These are phyloP conservation scores for Pangasius macronema DNA, from an alignment of 2,797 vertebrate genomes.

Conservation along the genomic window DNA sequence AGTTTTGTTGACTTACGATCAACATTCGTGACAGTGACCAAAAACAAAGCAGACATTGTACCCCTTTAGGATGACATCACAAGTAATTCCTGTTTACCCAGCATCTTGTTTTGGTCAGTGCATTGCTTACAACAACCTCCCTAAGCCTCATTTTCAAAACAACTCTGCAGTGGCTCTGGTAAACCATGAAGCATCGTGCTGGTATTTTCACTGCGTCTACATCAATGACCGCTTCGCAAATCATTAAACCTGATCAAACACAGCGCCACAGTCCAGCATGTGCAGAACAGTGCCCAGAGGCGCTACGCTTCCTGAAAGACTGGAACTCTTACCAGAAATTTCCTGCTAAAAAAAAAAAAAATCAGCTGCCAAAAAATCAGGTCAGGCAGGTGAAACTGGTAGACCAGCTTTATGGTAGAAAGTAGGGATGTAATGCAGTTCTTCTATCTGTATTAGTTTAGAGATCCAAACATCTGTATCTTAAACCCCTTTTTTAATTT, in stretches of 20 bases:
- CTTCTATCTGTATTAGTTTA: not conserved
- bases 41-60: not conserved
- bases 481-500: not conserved
- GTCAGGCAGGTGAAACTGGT: not conserved
- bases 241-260: slow-evolving; percentile 23
- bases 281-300: slow-evolving; percentile 13
- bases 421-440: not conserved
- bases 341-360: not conserved
- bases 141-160: not conserved
- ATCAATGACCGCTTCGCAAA: not conserved
- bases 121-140: not conserved
- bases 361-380: not conserved
- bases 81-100: slow-evolving; percentile 1
- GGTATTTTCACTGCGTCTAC: not conserved
- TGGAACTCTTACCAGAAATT: not conserved
- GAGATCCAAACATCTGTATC: not conserved
- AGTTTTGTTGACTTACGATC: not conserved
- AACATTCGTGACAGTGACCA: slow-evolving; percentile 4
- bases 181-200: slow-evolving; percentile 12
- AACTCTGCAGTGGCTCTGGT: not conserved
- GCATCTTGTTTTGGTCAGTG: not conserved
- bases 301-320: slow-evolving; percentile 28
- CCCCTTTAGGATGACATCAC: not conserved
- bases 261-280: not conserved
- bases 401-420: not conserved